Base-by-base conservation (phyloP, 1,140 invertebrate species). In the Zaprionus africanus region DNA sequence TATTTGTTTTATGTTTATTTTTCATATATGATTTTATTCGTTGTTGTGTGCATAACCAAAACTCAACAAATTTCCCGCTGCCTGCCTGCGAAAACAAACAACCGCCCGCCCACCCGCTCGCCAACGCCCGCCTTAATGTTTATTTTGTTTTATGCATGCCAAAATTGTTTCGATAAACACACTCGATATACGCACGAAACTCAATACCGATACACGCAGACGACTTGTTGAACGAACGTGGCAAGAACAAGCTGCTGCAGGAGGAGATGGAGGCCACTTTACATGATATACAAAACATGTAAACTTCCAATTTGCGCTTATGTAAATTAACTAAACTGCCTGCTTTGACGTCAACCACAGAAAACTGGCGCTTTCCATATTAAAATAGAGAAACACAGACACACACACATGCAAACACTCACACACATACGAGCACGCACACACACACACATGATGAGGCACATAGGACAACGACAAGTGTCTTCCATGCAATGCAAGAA, bases 271-370 rank as follows among this genome's bases (percentile, higher is more conserved):
- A 99, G 94, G 96, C 97, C 92, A 99, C 98, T 92, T 96, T 99
- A 94, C 98, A 99, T 95, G 98, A 99, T 95, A 98, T 99, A 94
- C 98, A 99, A 95, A 99, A 99, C 94, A 99, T 99, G 97, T 99
- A 98, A 96, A 95, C 71, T 69, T 64, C 54, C 68, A 91, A 83
- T 81, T 91, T 84, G 84, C 71, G 84, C 71, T 66, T 84, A 63
- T 90, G 85, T 84, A 84, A 88, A 88, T 87, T 75, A 91, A 90
- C 80, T 90, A 90, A 91, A 90, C 86, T 90, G 85, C 85, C 85
- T 90, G 81, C 86, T 90, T 90, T 90, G 85, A 88, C 84, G 84
- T 88, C 85, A 88, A 82, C 67, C 53, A 65, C 67, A 80, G 51
- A 74, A 66, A 84, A 88, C 85, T 88, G 85, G 85, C 81, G 85